These are phyloP conservation scores for Tetrao urogallus DNA, from an alignment of 2,113 vertebrate species.

Conservation along the genomic window DNA sequence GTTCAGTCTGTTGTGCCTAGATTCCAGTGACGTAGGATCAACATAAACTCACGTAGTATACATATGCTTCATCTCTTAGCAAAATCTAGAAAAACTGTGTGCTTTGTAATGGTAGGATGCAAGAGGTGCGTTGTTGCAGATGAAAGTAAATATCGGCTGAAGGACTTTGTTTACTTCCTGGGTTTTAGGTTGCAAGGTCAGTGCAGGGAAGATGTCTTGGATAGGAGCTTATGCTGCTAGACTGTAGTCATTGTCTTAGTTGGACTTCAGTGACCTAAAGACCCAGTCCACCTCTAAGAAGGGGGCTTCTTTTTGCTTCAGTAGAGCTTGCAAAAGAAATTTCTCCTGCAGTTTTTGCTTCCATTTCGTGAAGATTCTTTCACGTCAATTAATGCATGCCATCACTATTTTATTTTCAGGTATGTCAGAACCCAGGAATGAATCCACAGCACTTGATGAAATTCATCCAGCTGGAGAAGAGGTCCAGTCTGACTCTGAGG, in stretches of 20 bases:
- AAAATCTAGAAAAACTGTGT: background rate
- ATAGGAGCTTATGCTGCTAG: background rate
- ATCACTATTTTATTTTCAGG: constrained; percentile 80
- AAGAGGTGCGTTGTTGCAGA: background rate
- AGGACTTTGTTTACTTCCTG: background rate
- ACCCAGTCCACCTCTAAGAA: background rate
- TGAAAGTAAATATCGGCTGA: background rate
- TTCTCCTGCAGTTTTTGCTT: background rate
- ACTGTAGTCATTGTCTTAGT: background rate
- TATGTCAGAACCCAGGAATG: constrained; percentile 78
- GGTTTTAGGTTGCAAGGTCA: background rate
- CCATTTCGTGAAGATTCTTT: background rate
- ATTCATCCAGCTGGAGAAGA: constrained; percentile 74
- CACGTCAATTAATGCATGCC: constrained; percentile 62
- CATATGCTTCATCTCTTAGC: background rate
- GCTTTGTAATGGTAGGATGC: background rate
- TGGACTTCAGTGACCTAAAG: background rate
- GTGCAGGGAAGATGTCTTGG: background rate
- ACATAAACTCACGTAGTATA: background rate
- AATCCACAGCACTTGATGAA: constrained; percentile 69
- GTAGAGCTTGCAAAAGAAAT: background rate
- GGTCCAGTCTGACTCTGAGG: constrained; percentile 75
- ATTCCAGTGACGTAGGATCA: background rate
- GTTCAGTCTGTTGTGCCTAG: background rate
- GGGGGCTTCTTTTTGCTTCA: background rate